These are phyloP conservation scores for Mythimna lalbum DNA, from an alignment of 2,888 invertebrate genomes.

Conservation along the genomic window DNA sequence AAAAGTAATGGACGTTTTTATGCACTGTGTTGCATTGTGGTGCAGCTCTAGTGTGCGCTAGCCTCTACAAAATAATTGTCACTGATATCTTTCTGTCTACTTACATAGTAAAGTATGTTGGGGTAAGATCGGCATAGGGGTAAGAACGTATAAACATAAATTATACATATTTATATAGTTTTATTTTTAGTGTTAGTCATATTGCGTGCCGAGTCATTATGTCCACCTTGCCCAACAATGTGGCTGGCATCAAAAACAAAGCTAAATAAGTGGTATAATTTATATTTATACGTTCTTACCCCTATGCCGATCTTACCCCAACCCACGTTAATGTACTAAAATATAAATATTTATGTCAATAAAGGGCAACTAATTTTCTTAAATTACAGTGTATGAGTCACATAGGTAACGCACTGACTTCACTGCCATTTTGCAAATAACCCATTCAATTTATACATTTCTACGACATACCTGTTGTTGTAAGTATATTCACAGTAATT, in stretches of 20 bases:
- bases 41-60: background rate
- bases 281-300: too few species aligned
- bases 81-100: background rate
- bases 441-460: slow-evolving; percentile 39
- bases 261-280: too few species aligned
- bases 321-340: too few species aligned
- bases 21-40: background rate
- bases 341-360: background rate
- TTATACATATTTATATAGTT: too few species aligned
- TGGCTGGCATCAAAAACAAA: too few species aligned
- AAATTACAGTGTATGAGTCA: slow-evolving; percentile 21
- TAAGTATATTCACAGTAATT: slow-evolving; percentile 39
- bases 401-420: slow-evolving; percentile 42
- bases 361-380: slow-evolving; percentile 1
- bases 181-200: too few species aligned
- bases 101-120: too few species aligned
- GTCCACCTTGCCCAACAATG: too few species aligned
- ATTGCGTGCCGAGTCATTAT: too few species aligned
- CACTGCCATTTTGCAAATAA: slow-evolving; percentile 55
- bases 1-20: background rate
- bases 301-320: too few species aligned
- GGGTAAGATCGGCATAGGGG: too few species aligned
- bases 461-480: slow-evolving; percentile 34
- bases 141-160: too few species aligned
- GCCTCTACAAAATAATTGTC: background rate